These are phyloP conservation scores for Nixonia krombeini DNA, from an alignment of 1,140 invertebrate species.

Conservation along the genomic window DNA sequence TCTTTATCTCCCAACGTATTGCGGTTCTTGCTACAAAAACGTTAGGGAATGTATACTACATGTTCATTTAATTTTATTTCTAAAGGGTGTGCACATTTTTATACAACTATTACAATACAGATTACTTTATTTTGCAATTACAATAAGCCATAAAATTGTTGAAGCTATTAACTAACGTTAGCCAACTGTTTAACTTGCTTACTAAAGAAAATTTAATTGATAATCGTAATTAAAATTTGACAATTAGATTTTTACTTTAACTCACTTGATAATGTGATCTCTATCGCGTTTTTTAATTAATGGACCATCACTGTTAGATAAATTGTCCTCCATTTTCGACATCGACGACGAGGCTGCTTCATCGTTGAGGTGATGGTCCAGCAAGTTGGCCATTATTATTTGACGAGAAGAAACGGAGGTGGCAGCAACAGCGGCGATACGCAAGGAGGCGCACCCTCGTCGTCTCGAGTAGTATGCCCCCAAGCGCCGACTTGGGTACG, in stretches of 20 bases:
- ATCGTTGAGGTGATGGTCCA: conserved; percentile 45
- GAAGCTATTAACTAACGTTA: too few relatives aligned
- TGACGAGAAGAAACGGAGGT: too few relatives aligned
- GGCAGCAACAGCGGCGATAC: conserved; percentile 13
- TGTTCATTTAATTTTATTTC: background rate
- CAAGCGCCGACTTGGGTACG: too few relatives aligned
- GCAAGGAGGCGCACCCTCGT: conserved; percentile 7
- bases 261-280: conserved; percentile 46
- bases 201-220: too few relatives aligned
- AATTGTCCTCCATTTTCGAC: conserved; percentile 64
- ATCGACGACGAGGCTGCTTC: conserved; percentile 61
- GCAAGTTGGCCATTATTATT: conserved; percentile 47
- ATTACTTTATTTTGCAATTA: too few relatives aligned
- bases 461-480: conserved; percentile 31
- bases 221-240: too few relatives aligned
- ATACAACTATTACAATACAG: too few relatives aligned
- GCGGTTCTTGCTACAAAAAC: conserved; percentile 22
- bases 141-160: too few relatives aligned
- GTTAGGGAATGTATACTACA: conserved; percentile 1
- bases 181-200: too few relatives aligned
- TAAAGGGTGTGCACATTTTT: too few relatives aligned
- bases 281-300: conserved; percentile 55
- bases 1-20: conserved; percentile 35
- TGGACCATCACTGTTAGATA: conserved; percentile 66
- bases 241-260: too few relatives aligned